These are phyloP conservation scores for Antheraea yamamai DNA, from an alignment of 2,888 invertebrate species.

Conservation along the genomic window DNA sequence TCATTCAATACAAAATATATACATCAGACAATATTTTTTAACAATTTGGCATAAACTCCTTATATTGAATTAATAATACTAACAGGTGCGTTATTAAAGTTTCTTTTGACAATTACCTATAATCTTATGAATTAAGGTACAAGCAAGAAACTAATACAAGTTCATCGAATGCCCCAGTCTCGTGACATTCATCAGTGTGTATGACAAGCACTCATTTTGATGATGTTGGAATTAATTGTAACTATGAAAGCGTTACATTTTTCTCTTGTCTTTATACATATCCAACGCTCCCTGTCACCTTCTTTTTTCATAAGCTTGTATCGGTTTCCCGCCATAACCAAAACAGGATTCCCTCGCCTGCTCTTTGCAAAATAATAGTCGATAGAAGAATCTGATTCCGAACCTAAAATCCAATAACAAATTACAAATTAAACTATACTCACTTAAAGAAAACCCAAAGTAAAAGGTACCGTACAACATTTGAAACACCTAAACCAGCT, in stretches of 20 bases:
- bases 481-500: too few species aligned
- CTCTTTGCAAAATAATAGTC: slow-evolving; percentile 49
- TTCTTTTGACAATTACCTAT: not conserved
- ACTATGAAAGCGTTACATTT: slow-evolving; percentile 49
- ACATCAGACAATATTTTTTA: not conserved
- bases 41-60: not conserved
- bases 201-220: slow-evolving; percentile 41
- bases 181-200: slow-evolving; percentile 34
- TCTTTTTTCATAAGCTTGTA: slow-evolving; percentile 44
- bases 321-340: slow-evolving; percentile 43
- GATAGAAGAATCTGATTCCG: slow-evolving; percentile 34
- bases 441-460: not conserved
- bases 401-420: slow-evolving; percentile 27
- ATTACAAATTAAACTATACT: not conserved
- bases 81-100: not conserved
- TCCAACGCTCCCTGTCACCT: slow-evolving; percentile 43
- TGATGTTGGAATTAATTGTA: slow-evolving; percentile 40
- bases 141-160: not conserved
- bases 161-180: not conserved
- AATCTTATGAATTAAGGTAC: not conserved
- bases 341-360: slow-evolving; percentile 45
- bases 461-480: not conserved
- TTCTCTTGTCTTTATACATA: slow-evolving; percentile 48
- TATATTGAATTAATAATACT: not conserved
- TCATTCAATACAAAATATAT: not conserved